Conservation (phyloP, 2,113 vertebrate genomes). For the Mirza zaza region DNA sequence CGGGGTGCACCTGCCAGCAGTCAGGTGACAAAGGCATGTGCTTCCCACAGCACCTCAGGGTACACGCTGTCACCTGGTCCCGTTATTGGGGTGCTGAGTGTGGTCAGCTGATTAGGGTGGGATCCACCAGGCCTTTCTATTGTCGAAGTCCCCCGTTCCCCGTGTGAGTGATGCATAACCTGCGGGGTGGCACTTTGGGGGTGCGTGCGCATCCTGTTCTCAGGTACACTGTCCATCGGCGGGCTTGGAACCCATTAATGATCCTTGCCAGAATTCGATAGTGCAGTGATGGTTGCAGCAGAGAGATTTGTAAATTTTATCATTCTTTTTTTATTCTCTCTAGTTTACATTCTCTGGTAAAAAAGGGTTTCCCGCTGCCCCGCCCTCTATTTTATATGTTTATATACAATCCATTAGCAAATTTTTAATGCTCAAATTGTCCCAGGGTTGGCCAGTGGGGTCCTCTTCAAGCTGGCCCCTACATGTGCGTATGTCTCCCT, state of each 20-base stretch:
- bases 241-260: background rate
- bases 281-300: background rate
- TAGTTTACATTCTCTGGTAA: background rate
- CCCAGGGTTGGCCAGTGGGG: background rate
- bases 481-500: background rate
- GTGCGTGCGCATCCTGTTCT: background rate
- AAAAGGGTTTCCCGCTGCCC: background rate
- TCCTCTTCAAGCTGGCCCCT: background rate
- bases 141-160: background rate
- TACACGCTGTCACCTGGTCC: background rate
- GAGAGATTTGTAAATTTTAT: background rate
- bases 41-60: background rate
- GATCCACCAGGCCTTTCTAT: background rate
- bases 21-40: background rate
- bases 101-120: background rate
- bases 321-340: background rate
- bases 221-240: accelerated
- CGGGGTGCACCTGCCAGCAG: too few species aligned
- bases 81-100: background rate
- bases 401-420: background rate
- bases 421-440: background rate
- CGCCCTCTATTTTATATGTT: too few species aligned
- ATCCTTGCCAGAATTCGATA: background rate
- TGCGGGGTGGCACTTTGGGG: accelerated
- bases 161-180: background rate